Conservation (phyloP, 2,797 vertebrate genomes). For the Thamnophis elegans region DNA sequence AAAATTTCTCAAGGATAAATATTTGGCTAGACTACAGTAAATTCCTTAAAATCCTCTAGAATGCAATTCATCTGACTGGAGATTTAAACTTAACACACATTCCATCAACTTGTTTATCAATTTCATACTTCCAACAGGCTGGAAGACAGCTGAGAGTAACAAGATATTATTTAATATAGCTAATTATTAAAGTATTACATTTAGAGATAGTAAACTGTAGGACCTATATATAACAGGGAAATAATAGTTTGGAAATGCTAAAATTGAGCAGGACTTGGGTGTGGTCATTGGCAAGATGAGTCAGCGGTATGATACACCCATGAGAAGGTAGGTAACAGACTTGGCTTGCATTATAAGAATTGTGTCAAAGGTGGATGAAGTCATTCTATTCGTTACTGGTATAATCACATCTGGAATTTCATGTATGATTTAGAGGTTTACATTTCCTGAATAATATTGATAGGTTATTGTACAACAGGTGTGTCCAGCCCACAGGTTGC, state of each 20-base stretch:
- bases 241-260: not conserved
- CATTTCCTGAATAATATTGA: not conserved
- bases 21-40: not conserved
- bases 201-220: not conserved
- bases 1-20: not conserved
- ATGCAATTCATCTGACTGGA: not conserved
- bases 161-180: not conserved
- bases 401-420: not conserved
- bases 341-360: not conserved
- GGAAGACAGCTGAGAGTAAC: not conserved
- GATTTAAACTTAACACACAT: not conserved
- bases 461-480: not conserved
- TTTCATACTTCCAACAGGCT: not conserved
- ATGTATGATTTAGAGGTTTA: not conserved
- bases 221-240: not conserved
- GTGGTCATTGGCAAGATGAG: not conserved
- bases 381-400: not conserved
- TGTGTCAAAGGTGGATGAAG: not conserved
- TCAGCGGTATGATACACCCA: not conserved
- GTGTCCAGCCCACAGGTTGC: not conserved
- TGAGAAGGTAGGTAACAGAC: not conserved
- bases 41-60: not conserved
- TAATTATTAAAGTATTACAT: not conserved
- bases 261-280: not conserved
- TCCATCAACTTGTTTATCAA: not conserved